Conservation (phyloP, 2,888 invertebrate species). For the Pammene aurita region DNA sequence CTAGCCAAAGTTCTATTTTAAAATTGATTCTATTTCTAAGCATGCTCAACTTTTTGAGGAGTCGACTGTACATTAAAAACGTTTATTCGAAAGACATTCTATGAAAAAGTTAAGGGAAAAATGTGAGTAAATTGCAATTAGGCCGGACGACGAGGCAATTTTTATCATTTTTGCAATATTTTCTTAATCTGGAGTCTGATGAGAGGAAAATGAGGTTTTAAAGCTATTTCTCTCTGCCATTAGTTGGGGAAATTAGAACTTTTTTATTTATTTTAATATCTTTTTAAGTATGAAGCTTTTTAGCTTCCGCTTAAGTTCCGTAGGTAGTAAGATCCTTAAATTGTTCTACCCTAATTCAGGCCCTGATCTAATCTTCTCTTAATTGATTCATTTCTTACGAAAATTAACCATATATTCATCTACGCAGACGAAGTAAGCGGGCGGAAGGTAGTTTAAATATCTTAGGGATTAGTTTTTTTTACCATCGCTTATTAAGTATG, state of each 20-base stretch:
- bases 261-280: constrained; percentile 14
- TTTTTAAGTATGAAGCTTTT: not conserved
- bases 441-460: too few relatives aligned
- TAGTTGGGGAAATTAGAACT: not conserved
- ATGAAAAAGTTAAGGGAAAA: constrained; percentile 21
- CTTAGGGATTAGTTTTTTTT: too few relatives aligned
- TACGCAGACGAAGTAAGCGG: too few relatives aligned
- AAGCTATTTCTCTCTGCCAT: constrained; percentile 14
- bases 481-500: too few relatives aligned
- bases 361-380: too few relatives aligned
- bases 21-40: too few relatives aligned
- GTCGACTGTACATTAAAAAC: not conserved
- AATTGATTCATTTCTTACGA: too few relatives aligned
- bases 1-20: too few relatives aligned
- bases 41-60: not conserved
- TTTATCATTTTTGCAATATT: constrained; percentile 32
- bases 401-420: too few relatives aligned
- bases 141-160: constrained; percentile 19
- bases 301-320: not conserved
- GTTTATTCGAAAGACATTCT: constrained; percentile 1
- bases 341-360: too few relatives aligned
- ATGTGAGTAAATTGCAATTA: constrained; percentile 30
- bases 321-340: too few relatives aligned
- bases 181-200: constrained; percentile 13
- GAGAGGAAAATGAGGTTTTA: constrained; percentile 26